Evolutionary conservation across 2,113 vertebrate genomes (phyloP).

Genomic region (Microcebus murinus): DNA sequence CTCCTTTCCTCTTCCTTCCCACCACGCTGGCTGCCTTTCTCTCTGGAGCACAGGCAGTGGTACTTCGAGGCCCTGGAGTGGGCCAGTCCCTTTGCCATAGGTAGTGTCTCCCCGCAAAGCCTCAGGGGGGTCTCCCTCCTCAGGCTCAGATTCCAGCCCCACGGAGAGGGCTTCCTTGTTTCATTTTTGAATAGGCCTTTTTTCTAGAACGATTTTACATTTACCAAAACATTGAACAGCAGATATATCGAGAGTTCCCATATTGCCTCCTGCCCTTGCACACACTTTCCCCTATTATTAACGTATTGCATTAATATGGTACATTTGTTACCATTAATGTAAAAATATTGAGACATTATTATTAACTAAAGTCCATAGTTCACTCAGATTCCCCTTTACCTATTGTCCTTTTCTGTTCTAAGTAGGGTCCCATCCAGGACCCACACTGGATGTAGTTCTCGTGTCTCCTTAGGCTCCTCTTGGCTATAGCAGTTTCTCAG

Average conservation of each 20-base stretch:
- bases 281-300: not conserved
- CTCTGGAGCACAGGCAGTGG: rapidly evolving
- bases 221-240: not conserved
- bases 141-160: not conserved
- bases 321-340: not conserved
- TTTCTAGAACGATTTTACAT: constrained; percentile 8
- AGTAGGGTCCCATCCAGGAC: not conserved
- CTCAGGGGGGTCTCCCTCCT: not conserved
- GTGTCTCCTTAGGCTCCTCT: not conserved
- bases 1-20: not conserved
- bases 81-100: not conserved
- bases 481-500: not conserved
- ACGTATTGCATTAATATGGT: not conserved
- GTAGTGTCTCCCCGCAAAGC: rapidly evolving
- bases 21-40: not conserved
- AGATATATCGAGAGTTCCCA: not conserved
- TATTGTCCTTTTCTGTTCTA: not conserved
- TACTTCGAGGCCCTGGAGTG: no score
- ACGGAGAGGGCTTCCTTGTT: not conserved
- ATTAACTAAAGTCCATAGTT: not conserved
- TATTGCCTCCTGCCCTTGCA: not conserved
- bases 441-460: not conserved
- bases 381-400: not conserved
- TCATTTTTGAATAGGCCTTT: not conserved
- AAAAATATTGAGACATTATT: not conserved